Evolutionary conservation across 2,888 invertebrate species (phyloP).

Genomic region (Chymomyza procnemis): DNA sequence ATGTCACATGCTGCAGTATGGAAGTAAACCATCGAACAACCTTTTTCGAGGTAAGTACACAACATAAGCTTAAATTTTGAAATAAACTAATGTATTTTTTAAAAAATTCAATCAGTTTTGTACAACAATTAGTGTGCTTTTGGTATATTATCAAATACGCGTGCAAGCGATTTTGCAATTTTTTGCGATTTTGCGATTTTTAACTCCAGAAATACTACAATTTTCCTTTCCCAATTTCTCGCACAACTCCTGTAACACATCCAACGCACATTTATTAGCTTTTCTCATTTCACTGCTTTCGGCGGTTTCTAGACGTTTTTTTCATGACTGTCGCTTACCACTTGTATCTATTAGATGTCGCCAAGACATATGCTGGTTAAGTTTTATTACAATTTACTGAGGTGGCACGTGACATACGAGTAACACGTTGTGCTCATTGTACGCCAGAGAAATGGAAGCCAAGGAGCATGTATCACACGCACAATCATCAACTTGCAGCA

Average conservation of each 20-base stretch:
- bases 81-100: too few species aligned
- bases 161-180: too few species aligned
- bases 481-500: neutral
- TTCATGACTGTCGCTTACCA: constrained; percentile 12
- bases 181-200: too few species aligned
- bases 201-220: too few species aligned
- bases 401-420: constrained; percentile 73
- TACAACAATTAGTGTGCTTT: too few species aligned
- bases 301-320: neutral
- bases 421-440: constrained; percentile 56
- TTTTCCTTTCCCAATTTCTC: neutral
- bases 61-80: too few species aligned
- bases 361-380: constrained; percentile 60
- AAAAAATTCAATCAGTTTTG: too few species aligned
- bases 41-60: too few species aligned
- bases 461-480: constrained; percentile 36
- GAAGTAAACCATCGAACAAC: too few species aligned
- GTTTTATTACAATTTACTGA: constrained; percentile 75
- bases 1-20: too few species aligned
- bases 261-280: neutral
- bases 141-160: too few species aligned
- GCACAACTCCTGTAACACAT: neutral
- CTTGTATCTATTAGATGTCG: constrained; percentile 59
- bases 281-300: neutral
- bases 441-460: constrained; percentile 38